Evolutionary conservation across 2,113 vertebrate genomes (phyloP).

Genomic region (Brachirus orientalis): DNA sequence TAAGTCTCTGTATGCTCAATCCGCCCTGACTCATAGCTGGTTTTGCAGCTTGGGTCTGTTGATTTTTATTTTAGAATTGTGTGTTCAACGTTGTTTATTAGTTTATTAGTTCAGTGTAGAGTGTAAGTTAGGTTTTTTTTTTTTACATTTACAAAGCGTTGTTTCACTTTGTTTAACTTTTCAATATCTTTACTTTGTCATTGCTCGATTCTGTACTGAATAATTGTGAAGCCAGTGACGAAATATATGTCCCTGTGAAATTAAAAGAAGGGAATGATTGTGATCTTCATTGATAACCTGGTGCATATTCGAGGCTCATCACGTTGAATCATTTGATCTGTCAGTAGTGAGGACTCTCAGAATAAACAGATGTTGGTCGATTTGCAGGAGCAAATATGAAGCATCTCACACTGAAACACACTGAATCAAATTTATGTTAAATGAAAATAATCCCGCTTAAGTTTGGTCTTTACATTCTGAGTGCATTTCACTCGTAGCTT

Average conservation of each 20-base stretch:
- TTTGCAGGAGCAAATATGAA: no score
- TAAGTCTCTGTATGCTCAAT: constrained; percentile 14
- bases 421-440: no score
- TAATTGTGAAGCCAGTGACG: background rate
- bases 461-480: no score
- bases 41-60: constrained; percentile 27
- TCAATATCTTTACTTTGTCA: background rate
- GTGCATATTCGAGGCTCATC: background rate
- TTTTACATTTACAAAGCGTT: no score
- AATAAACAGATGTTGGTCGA: no score
- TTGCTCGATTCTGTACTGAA: background rate
- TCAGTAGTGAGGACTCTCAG: no score
- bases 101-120: background rate
- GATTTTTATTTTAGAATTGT: constrained; percentile 35
- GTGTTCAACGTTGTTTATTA: constrained; percentile 25
- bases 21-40: constrained; percentile 21
- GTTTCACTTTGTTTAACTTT: background rate
- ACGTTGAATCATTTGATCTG: background rate
- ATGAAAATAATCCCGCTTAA: no score
- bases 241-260: background rate
- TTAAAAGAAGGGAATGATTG: background rate
- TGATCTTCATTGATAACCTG: background rate
- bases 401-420: no score
- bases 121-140: background rate
- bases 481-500: no score